Conservation (phyloP, 53 echinoderm and acorn worm species). For the Patiria pectinifera region DNA sequence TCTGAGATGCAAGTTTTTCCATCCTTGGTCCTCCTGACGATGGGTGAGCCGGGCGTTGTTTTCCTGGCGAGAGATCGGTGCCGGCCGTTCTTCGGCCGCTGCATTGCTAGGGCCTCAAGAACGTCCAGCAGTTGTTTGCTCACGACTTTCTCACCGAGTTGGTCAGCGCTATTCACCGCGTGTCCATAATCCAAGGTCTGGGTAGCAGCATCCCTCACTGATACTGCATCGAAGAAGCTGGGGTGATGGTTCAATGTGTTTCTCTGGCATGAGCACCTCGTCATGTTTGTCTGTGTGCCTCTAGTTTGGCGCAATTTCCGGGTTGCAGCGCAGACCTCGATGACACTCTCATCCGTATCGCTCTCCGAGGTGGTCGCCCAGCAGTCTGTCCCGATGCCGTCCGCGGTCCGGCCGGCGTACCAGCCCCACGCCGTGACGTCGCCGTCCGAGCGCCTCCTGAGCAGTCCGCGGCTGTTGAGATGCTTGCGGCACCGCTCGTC, state of each 20-base stretch:
- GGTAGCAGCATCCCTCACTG: conserved; percentile 19
- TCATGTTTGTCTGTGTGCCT: conserved; percentile 7
- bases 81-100: conserved; percentile 4
- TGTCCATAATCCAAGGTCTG: background rate
- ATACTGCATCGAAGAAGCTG: background rate
- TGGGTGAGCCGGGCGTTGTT: background rate
- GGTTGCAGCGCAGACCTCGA: conserved; percentile 30
- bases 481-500: conserved; percentile 24
- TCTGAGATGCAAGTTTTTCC: background rate
- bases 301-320: conserved; percentile 41
- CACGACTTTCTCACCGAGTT: background rate
- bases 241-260: background rate
- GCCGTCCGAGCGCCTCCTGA: conserved; percentile 30
- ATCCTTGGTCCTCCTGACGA: background rate
- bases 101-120: conserved; percentile 31
- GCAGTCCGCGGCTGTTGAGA: background rate
- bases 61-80: background rate
- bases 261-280: background rate
- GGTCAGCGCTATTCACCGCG: background rate
- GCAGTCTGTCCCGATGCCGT: background rate
- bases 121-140: conserved; percentile 23
- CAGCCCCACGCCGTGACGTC: background rate
- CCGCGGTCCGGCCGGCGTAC: background rate
- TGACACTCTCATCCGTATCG: conserved; percentile 54
- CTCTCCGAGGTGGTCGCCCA: conserved; percentile 27